Conservation (phyloP, 2,797 vertebrate genomes). For the Siniperca undulata region DNA sequence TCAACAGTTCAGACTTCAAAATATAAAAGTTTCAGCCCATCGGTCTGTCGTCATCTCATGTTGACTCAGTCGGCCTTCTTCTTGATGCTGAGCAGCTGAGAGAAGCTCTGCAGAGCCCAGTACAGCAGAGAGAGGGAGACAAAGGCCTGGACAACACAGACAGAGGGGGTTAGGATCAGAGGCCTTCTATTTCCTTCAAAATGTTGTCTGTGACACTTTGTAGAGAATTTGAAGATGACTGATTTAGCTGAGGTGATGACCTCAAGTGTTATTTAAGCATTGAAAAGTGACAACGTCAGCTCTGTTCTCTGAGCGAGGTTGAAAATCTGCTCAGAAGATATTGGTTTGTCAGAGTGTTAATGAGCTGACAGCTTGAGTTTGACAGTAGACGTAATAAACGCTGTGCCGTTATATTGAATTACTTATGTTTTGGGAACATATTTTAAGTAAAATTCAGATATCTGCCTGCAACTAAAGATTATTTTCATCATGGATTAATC, state of each 20-base stretch:
- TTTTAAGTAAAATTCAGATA: neutral
- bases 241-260: neutral
- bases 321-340: neutral
- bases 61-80: constrained; percentile 81
- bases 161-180: constrained; percentile 8
- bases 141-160: constrained; percentile 85
- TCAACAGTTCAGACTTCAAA: neutral
- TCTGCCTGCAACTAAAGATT: neutral
- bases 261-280: neutral
- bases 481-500: neutral
- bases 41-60: neutral
- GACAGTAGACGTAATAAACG: neutral
- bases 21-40: neutral
- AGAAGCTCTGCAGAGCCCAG: constrained; percentile 88
- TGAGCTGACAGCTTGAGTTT: neutral
- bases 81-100: constrained; percentile 71
- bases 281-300: neutral
- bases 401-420: rapidly evolving
- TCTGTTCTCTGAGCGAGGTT: neutral
- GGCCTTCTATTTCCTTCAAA: neutral
- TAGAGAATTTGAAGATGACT: neutral
- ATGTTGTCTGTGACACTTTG: neutral
- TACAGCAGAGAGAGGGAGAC: constrained; percentile 88
- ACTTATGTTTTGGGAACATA: no score
- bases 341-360: neutral